Conservation (phyloP, 2,888 invertebrate species). For the Catocala nupta region DNA sequence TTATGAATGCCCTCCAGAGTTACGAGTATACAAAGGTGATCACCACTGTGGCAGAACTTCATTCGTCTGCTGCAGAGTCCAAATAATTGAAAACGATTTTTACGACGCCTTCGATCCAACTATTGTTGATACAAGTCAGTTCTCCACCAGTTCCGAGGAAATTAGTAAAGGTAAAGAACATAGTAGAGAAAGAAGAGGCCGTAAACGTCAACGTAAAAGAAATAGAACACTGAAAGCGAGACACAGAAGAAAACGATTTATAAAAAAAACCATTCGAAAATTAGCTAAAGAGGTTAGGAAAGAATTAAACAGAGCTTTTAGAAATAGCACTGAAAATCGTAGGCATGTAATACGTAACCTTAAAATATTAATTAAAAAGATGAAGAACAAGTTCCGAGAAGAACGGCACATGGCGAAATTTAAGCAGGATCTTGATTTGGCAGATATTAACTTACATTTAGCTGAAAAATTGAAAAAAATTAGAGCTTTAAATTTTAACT, state of each 20-base stretch:
- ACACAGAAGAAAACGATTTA: constrained; percentile 60
- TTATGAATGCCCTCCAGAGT: no score
- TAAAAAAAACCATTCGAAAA: constrained; percentile 65
- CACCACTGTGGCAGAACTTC: no score
- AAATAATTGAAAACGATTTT: no score
- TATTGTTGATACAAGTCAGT: no score
- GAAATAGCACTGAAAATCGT: constrained; percentile 65
- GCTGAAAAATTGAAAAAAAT: constrained; percentile 61
- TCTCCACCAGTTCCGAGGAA: no score
- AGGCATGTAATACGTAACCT: constrained; percentile 68
- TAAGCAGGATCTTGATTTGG: not conserved
- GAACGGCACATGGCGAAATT: constrained; percentile 53
- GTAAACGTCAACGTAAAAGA: no score
- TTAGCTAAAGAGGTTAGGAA: constrained; percentile 69
- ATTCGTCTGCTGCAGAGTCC: no score
- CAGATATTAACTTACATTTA: constrained; percentile 27
- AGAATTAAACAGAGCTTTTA: constrained; percentile 66
- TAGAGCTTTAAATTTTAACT: constrained; percentile 61
- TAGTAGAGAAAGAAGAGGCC: constrained; percentile 35
- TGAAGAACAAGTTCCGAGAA: constrained; percentile 71
- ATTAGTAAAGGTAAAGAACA: constrained; percentile 22
- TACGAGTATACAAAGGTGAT: no score
- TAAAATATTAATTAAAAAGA: constrained; percentile 69
- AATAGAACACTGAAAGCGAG: not conserved
- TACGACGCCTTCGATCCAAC: no score